phyloP scores from a whole-genome alignment of 2,888 invertebrate genomes.

The Pterostichus madidus region DNA sequence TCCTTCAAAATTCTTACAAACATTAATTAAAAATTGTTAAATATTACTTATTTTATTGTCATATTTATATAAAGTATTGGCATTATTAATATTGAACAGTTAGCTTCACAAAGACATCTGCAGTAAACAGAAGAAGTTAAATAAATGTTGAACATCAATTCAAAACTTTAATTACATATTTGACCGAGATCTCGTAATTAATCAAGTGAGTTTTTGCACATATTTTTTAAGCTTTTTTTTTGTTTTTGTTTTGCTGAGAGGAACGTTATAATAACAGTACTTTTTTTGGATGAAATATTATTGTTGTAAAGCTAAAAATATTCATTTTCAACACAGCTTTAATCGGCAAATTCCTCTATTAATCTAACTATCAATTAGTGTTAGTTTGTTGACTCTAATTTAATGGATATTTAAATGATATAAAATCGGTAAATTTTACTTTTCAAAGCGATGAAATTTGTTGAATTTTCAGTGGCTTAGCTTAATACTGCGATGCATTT shows the following conservation, averaged over 20 bases:
- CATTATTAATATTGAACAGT: not conserved
- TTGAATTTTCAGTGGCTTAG: too few relatives aligned
- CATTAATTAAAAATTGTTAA: too few relatives aligned
- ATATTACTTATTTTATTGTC: too few relatives aligned
- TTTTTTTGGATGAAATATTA: constrained; percentile 10
- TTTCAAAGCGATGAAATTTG: not conserved
- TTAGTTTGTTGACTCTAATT: not conserved
- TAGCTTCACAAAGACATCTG: not conserved
- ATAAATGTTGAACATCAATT: constrained; percentile 8
- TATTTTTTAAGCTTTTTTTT: not conserved
- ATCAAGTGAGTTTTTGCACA: not conserved
- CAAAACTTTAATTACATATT: constrained; percentile 1
- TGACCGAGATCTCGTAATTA: constrained; percentile 9
- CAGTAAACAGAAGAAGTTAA: not conserved
- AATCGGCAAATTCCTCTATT: not conserved
- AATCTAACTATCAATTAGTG: not conserved
- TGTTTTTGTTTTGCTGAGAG: not conserved
- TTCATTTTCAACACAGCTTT: not conserved
- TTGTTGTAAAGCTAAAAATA: constrained; percentile 1
- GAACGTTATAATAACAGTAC: constrained; percentile 7
- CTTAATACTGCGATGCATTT: too few relatives aligned
- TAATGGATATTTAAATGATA: not conserved
- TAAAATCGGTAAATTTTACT: not conserved
- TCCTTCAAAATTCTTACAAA: too few relatives aligned
- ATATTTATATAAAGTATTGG: not conserved